Conservation (phyloP, 2,888 invertebrate genomes). For the Dioctria rufipes region DNA sequence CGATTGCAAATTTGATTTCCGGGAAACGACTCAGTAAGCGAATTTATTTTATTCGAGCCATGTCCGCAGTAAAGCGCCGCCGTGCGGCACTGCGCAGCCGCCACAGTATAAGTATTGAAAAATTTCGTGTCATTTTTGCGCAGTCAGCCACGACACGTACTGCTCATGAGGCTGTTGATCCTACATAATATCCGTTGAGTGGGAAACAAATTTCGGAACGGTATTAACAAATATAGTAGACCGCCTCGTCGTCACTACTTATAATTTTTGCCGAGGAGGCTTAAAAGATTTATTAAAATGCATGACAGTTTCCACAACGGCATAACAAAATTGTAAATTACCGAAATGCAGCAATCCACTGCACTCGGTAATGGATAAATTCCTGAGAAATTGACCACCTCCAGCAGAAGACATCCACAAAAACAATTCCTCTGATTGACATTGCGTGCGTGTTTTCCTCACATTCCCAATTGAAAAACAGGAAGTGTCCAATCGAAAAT, state of each 20-base stretch:
- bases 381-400: conserved; percentile 32
- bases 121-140: conserved; percentile 62
- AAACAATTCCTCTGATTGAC: conserved; percentile 32
- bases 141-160: conserved; percentile 61
- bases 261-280: conserved; percentile 4
- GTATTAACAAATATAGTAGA: conserved; percentile 12
- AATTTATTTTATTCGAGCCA: conserved; percentile 30
- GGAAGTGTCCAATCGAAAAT: conserved; percentile 60
- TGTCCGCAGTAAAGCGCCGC: not conserved
- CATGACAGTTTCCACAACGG: no score
- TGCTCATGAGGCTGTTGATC: conserved; percentile 57
- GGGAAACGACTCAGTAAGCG: conserved; percentile 44
- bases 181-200: not conserved
- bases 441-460: conserved; percentile 40
- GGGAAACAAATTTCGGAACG: conserved; percentile 5
- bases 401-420: conserved; percentile 31
- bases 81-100: conserved; percentile 9
- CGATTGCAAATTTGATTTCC: conserved; percentile 51
- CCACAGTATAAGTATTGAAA: conserved; percentile 50
- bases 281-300: not conserved
- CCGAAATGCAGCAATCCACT: not conserved
- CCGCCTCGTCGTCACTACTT: not conserved
- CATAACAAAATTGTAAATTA: not conserved
- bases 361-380: not conserved
- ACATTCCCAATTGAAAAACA: conserved; percentile 58